Evolutionary conservation across 2,888 invertebrate species (phyloP).

Genomic region (Campoplex nolae): DNA sequence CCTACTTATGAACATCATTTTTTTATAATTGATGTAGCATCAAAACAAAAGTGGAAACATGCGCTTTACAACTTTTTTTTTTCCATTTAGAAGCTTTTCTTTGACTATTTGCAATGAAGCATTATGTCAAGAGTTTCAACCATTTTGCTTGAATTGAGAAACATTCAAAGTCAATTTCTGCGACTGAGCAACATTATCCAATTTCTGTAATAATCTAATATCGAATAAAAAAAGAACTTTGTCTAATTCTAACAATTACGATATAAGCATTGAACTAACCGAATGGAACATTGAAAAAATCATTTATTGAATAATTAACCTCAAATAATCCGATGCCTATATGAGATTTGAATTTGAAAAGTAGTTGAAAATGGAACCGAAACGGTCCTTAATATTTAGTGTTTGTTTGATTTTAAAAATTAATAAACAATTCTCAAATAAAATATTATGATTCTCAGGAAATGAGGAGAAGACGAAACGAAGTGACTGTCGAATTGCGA

Average conservation of each 20-base stretch:
- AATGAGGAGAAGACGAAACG: constrained; percentile 98
- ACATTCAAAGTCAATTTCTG: background rate
- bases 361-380: background rate
- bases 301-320: background rate
- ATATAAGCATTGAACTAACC: background rate
- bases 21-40: background rate
- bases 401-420: background rate
- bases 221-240: background rate
- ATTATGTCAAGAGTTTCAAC: background rate
- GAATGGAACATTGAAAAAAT: background rate
- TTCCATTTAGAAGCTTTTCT: background rate
- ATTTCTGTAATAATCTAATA: background rate
- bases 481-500: constrained; percentile 97
- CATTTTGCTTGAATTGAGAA: background rate
- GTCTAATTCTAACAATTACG: background rate
- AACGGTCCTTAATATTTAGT: background rate
- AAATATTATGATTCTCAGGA: constrained; percentile 87
- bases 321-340: background rate
- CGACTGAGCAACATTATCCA: background rate
- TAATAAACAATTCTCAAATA: background rate
- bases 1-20: background rate
- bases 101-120: background rate
- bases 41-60: background rate
- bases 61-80: background rate
- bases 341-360: background rate